phyloP scores from a whole-genome alignment of 2,113 vertebrate genomes.

The Pheucticus melanocephalus region DNA sequence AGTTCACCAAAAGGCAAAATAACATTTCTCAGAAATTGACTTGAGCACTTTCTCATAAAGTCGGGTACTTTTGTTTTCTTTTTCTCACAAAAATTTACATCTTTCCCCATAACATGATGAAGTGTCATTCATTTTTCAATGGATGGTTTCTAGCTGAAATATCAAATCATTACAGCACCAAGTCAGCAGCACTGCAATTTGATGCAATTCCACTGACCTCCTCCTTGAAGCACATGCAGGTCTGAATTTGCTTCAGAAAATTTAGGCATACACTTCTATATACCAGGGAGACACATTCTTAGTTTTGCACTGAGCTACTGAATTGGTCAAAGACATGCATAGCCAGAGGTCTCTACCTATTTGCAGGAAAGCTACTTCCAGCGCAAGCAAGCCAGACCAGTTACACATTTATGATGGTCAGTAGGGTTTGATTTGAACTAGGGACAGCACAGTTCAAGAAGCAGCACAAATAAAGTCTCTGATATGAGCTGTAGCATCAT shows the following conservation, averaged over 20 bases:
- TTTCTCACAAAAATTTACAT: background rate
- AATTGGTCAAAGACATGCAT: background rate
- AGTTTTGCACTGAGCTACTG: background rate
- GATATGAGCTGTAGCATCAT: rapidly evolving
- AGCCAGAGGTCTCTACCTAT: background rate
- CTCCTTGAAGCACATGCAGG: background rate
- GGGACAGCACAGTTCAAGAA: rapidly evolving
- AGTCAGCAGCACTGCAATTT: background rate
- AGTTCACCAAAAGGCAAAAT: background rate
- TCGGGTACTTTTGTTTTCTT: background rate
- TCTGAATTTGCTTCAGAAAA: background rate
- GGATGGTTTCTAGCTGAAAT: background rate
- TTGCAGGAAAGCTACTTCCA: background rate
- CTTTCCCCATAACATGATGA: background rate
- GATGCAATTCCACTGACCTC: background rate
- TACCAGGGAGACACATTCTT: background rate
- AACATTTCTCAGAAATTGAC: background rate
- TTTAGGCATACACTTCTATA: background rate
- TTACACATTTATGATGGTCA: background rate
- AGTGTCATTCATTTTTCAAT: background rate
- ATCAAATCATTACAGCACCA: background rate
- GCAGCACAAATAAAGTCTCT: background rate
- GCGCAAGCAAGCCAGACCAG: background rate
- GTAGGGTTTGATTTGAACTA: background rate
- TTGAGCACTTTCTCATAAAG: background rate